phyloP scores from a whole-genome alignment of 2,797 vertebrate species.

The Gallirallus australis region DNA sequence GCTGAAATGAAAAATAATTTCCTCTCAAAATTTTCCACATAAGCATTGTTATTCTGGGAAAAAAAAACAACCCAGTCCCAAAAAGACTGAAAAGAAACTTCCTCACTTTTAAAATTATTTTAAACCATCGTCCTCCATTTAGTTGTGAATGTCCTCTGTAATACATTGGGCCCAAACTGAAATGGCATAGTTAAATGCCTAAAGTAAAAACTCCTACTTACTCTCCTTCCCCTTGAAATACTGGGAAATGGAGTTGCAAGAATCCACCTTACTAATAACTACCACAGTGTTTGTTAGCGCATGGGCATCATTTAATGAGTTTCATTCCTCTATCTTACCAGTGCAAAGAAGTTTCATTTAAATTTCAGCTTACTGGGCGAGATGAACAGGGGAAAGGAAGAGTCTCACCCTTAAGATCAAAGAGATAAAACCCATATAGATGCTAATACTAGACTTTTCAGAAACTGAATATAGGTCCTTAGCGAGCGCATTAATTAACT shows the following conservation, averaged over 20 bases:
- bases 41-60: not conserved
- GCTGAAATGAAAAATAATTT: not conserved
- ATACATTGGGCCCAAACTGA: not conserved
- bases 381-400: not conserved
- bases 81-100: not conserved
- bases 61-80: not conserved
- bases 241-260: not conserved
- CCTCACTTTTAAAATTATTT: not conserved
- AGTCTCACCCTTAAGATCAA: not conserved
- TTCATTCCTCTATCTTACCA: not conserved
- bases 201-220: not conserved
- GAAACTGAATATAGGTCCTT: not conserved
- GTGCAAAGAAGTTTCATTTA: not conserved
- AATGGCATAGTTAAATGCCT: not conserved
- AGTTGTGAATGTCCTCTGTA: not conserved
- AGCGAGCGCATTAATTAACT: not conserved
- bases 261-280: not conserved
- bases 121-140: not conserved
- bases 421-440: not conserved
- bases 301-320: not conserved
- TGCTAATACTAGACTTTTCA: slow-evolving; percentile 22
- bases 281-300: not conserved
- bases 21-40: not conserved
- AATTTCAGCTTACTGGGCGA: slow-evolving; percentile 23
- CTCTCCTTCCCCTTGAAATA: not conserved